These are phyloP conservation scores for Podarcis raffonei DNA, from an alignment of 2,113 vertebrate species.

Conservation along the genomic window DNA sequence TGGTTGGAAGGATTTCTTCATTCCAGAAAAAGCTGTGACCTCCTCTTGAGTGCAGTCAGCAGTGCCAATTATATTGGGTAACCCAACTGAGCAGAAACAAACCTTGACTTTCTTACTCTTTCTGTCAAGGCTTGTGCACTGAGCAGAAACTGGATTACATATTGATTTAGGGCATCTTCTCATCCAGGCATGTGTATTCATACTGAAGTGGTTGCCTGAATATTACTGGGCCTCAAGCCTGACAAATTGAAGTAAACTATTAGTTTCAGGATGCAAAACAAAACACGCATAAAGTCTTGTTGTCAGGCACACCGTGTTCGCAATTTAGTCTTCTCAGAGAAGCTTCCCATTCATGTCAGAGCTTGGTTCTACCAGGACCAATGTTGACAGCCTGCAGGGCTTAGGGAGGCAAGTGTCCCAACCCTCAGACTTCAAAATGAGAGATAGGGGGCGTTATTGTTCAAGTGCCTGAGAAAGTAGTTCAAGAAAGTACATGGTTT, in stretches of 20 bases:
- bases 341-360: not conserved
- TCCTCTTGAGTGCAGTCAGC: not conserved
- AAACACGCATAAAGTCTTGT: not conserved
- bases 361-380: not conserved
- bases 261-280: conserved; percentile 20
- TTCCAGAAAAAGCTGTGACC: not conserved
- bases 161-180: not conserved
- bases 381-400: not conserved
- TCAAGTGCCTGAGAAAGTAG: not conserved
- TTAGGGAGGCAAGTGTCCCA: not conserved
- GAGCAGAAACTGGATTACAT: not conserved
- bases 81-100: conserved; percentile 35
- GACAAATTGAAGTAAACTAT: conserved; percentile 13
- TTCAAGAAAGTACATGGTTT: too few relatives aligned
- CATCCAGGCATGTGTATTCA: not conserved
- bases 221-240: not conserved
- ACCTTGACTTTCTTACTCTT: not conserved
- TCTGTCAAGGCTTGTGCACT: not conserved
- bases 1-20: not conserved
- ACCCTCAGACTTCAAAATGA: not conserved
- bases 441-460: not conserved
- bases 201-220: conserved; percentile 11
- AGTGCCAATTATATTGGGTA: conserved; percentile 26
- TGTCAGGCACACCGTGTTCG: not conserved
- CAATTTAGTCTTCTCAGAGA: not conserved